Evolutionary conservation across 2,888 invertebrate species (phyloP).

Genomic region (Melanotus villosus): DNA sequence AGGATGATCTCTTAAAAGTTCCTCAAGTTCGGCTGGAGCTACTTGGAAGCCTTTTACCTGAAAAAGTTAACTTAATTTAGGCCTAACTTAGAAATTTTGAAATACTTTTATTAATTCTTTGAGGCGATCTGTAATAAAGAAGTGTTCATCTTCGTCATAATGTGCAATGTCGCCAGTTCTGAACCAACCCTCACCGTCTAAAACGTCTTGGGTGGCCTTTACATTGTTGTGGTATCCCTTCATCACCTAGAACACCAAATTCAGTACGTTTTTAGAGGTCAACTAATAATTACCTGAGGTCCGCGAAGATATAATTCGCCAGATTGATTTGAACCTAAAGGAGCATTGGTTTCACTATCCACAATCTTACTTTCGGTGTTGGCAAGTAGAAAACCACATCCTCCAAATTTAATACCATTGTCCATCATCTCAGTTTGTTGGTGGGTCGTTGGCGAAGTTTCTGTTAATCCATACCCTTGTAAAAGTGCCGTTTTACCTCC

Average conservation of each 20-base stretch:
- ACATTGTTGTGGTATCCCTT: slow-evolving; percentile 83
- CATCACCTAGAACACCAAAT: slow-evolving; percentile 79
- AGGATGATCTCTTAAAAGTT: slow-evolving; percentile 78
- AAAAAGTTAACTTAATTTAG: not conserved
- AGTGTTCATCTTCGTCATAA: slow-evolving; percentile 75
- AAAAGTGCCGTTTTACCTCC: slow-evolving; percentile 50
- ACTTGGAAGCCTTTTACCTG: slow-evolving; percentile 81
- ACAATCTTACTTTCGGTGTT: slow-evolving; percentile 69
- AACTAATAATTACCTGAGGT: slow-evolving; percentile 76
- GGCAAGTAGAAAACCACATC: slow-evolving; percentile 73
- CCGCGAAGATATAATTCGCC: slow-evolving; percentile 84
- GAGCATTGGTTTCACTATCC: slow-evolving; percentile 63
- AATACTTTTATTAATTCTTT: slow-evolving; percentile 84
- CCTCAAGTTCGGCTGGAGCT: slow-evolving; percentile 89
- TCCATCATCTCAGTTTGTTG: slow-evolving; percentile 55
- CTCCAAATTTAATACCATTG: slow-evolving; percentile 54
- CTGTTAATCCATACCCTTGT: slow-evolving; percentile 79
- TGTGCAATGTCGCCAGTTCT: slow-evolving; percentile 75
- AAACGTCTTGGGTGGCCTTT: slow-evolving; percentile 78
- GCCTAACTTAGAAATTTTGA: too few species aligned
- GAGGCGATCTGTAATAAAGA: slow-evolving; percentile 82
- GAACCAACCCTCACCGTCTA: slow-evolving; percentile 80
- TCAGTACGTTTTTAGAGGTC: too few species aligned
- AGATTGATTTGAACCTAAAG: slow-evolving; percentile 62
- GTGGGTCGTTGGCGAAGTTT: slow-evolving; percentile 71